Conservation (phyloP, 2,888 invertebrate genomes). For the Eupithecia insigniata region DNA sequence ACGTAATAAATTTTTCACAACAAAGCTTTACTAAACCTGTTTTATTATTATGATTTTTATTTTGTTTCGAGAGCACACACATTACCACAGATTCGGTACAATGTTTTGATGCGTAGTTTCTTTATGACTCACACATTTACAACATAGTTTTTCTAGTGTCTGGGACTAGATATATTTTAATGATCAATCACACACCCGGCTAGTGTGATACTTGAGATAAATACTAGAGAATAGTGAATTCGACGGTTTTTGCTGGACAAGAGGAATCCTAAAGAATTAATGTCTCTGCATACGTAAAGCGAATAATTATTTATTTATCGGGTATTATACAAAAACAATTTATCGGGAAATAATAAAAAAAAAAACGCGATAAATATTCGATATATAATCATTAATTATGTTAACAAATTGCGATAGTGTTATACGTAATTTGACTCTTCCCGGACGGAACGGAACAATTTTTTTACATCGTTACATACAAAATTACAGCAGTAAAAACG, state of each 20-base stretch:
- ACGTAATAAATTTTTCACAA: not conserved
- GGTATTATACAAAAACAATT: too few species aligned
- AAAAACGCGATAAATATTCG: too few species aligned
- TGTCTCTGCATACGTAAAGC: too few species aligned
- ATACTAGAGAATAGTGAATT: not conserved
- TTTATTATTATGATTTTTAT: not conserved
- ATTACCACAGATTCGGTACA: constrained; percentile 13
- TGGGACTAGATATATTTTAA: constrained; percentile 29
- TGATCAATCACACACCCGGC: constrained; percentile 14
- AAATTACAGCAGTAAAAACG: too few species aligned
- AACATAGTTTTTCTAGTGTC: constrained; percentile 22
- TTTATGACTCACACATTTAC: constrained; percentile 22
- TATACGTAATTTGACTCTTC: too few species aligned
- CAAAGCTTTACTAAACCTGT: not conserved
- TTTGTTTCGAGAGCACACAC: not conserved
- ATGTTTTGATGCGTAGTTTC: constrained; percentile 27
- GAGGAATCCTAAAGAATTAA: not conserved
- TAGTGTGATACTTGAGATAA: constrained; percentile 4
- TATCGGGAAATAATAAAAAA: too few species aligned
- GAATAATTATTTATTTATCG: too few species aligned
- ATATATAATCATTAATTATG: too few species aligned
- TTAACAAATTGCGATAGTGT: too few species aligned
- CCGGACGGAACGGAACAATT: too few species aligned
- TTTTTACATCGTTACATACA: too few species aligned
- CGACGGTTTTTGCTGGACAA: not conserved